A percentile compares a stretch with the other conserved stretches of the same genome.
Evolutionary conservation across 2,888 invertebrate species (phyloP).

Genomic region (Keiferia lycopersicella): DNA sequence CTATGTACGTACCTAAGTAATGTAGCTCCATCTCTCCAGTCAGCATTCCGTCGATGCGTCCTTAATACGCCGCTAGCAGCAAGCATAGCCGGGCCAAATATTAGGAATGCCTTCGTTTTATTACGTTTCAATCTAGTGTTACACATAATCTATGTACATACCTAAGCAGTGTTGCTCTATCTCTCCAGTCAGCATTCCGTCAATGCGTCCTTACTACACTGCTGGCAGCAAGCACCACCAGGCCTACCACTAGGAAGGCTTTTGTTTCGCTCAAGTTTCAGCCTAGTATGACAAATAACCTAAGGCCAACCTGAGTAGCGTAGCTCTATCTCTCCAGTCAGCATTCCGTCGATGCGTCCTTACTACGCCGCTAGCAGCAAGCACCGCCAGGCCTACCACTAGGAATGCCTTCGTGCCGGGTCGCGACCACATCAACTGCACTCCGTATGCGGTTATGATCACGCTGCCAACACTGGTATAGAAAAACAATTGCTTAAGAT

Average conservation of each 20-base stretch:
- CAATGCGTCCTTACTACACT: slow-evolving; percentile 85
- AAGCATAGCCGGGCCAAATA: slow-evolving; percentile 81
- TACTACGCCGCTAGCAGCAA: slow-evolving; percentile 84
- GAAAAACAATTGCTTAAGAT: background rate
- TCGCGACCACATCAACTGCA: slow-evolving; percentile 85
- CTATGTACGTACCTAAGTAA: slow-evolving; percentile 83
- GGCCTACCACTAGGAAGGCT: slow-evolving; percentile 77
- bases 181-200: slow-evolving; percentile 90
- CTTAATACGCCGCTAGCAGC: slow-evolving; percentile 84
- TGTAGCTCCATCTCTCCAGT: slow-evolving; percentile 89
- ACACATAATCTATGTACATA: too few species aligned
- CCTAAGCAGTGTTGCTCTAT: slow-evolving; percentile 88
- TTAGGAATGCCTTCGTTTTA: slow-evolving; percentile 79
- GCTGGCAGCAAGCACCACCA: slow-evolving; percentile 82
- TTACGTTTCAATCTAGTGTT: too few species aligned
- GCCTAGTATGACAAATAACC: too few species aligned
- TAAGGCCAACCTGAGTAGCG: slow-evolving; percentile 90
- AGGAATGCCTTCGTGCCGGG: slow-evolving; percentile 77
- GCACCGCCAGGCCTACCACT: slow-evolving; percentile 79
- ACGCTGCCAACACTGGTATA: slow-evolving; percentile 88
- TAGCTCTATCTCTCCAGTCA: slow-evolving; percentile 90
- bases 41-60: slow-evolving; percentile 87
- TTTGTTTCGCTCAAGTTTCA: too few species aligned
- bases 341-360: slow-evolving; percentile 87
- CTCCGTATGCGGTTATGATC: slow-evolving; percentile 89